These are phyloP conservation scores for Beris morrisii DNA, from an alignment of 2,888 invertebrate genomes.

Conservation along the genomic window DNA sequence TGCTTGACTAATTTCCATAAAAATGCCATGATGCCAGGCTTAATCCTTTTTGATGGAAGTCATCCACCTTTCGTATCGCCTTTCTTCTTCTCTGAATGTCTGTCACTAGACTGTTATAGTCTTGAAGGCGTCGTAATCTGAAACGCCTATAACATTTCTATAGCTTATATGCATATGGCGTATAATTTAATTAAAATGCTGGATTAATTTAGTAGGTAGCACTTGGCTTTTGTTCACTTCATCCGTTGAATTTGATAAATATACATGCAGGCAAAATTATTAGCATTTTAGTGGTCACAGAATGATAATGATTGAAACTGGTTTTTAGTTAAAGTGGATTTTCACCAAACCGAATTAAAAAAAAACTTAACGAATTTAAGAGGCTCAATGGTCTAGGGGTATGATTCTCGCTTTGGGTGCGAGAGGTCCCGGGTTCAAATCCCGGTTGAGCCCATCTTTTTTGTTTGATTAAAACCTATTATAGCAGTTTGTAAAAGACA, in stretches of 20 bases:
- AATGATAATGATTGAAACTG: no score
- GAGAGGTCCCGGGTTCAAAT: slow-evolving; percentile 34
- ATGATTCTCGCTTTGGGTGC: slow-evolving; percentile 35
- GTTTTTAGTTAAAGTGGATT: no score
- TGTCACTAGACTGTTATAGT: not conserved
- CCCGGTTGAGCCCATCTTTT: slow-evolving; percentile 30
- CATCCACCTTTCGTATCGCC: not conserved
- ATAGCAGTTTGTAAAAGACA: not conserved
- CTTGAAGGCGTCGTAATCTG: not conserved
- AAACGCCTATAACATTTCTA: not conserved
- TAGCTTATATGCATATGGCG: no score
- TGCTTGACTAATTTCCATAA: slow-evolving; percentile 1
- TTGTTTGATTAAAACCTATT: not conserved
- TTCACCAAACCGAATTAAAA: no score
- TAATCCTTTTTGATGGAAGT: slow-evolving; percentile 6
- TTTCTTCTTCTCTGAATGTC: not conserved
- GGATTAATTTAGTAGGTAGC: no score
- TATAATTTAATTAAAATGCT: no score
- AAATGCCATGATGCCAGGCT: not conserved
- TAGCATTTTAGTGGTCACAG: no score
- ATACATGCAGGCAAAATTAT: no score
- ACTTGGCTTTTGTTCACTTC: no score
- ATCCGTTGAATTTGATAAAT: no score
- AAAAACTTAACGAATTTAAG: not conserved
- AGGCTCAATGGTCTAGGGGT: slow-evolving; percentile 34